phyloP scores from a whole-genome alignment of 2,888 invertebrate species.

The Thera britannica region DNA sequence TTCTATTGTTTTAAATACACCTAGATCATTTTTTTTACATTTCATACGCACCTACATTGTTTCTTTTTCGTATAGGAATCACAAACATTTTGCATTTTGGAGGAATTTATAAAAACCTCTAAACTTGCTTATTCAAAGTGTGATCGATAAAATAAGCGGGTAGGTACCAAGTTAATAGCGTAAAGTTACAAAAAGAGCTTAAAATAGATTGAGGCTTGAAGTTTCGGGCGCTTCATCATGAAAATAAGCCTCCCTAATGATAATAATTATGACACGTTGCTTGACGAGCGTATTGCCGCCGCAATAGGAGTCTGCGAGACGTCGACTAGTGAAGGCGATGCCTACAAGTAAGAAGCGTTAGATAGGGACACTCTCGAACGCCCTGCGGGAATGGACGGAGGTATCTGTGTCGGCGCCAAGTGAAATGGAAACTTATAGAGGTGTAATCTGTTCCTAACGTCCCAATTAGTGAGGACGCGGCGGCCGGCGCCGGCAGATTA shows the following conservation, averaged over 20 bases:
- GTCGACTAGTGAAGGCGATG: too few relatives aligned
- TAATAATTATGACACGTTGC: background rate
- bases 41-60: too few relatives aligned
- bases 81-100: too few relatives aligned
- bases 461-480: conserved; percentile 22
- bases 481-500: conserved; percentile 22
- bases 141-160: background rate
- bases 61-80: too few relatives aligned
- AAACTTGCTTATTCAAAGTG: background rate
- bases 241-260: background rate
- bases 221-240: background rate
- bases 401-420: conserved; percentile 13
- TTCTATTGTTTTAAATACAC: conserved; percentile 3
- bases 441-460: conserved; percentile 26
- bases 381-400: conserved; percentile 4
- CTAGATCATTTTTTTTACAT: background rate
- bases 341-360: background rate
- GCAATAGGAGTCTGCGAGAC: too few relatives aligned
- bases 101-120: background rate
- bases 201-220: background rate
- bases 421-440: conserved; percentile 24
- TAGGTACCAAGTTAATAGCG: background rate
- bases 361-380: background rate
- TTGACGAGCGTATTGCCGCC: background rate
- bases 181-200: background rate